Evolutionary conservation across 1,140 invertebrate genomes (phyloP).

Genomic region (Drosophila neocordata): DNA sequence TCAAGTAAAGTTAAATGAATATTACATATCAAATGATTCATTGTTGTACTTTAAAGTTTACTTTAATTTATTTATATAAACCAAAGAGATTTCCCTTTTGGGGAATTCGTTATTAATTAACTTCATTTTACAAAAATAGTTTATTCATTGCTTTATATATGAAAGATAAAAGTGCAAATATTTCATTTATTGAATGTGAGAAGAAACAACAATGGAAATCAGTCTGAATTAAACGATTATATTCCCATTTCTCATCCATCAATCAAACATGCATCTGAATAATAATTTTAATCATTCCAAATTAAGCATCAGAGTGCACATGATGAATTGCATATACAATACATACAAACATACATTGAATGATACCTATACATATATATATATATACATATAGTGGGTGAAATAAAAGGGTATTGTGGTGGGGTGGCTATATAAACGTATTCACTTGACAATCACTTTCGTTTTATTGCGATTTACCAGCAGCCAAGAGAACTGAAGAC

Average conservation of each 20-base stretch:
- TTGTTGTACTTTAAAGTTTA: no score
- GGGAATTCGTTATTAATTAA: conserved; percentile 12
- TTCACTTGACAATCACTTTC: conserved; percentile 81
- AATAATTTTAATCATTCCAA: conserved; percentile 74
- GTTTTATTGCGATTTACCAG: conserved; percentile 75
- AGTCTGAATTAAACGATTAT: conserved; percentile 47
- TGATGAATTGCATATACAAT: conserved; percentile 73
- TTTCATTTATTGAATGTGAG: background rate
- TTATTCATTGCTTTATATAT: background rate
- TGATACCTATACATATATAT: conserved; percentile 6
- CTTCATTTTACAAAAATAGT: conserved; percentile 10
- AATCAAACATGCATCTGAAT: conserved; percentile 71
- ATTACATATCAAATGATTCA: no score
- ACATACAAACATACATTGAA: conserved; percentile 12
- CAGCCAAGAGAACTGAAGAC: conserved; percentile 26
- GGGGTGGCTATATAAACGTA: conserved; percentile 62
- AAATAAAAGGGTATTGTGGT: background rate
- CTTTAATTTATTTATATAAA: background rate
- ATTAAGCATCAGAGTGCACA: conserved; percentile 76
- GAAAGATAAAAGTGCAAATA: background rate
- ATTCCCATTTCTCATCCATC: conserved; percentile 44
- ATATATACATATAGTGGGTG: background rate
- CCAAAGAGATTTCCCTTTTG: background rate
- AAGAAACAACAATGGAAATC: conserved; percentile 30
- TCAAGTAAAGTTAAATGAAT: no score